Evolutionary conservation across 1,140 invertebrate species (phyloP), one percentile per base, ranked within the genome.

Genomic region (Diorhabda sublineata): DNA sequence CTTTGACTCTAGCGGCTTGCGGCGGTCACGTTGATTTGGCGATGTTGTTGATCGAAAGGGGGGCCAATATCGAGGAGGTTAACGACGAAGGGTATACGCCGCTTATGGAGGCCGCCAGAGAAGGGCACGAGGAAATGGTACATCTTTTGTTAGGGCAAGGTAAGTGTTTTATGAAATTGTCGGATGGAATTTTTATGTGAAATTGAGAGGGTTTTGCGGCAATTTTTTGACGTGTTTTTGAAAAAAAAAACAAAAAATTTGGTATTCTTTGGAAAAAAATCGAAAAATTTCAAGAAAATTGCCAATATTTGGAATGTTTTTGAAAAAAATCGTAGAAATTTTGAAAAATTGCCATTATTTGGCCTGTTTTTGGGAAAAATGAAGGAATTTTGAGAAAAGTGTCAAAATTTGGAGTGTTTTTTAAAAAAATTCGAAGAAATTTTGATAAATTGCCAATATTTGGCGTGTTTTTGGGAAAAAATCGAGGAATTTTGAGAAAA

Each of bases 11-110:
- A 68, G 97, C 97, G 65, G 97, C 98, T 7, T 99, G 98, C 84
- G 97, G 98, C 69, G 98, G 98, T 42, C 98, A 99, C 82, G 95
- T 98, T 45, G 97, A 99, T 80, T 83, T 99, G 69, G 98, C 97
- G 1, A 92, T 94, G 85, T 84, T 99, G 65, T 83, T 99, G 45
- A 91, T 99, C 68, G 97, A 99, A 80, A 86, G 96, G 67, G 97
- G 97, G 69, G 98, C 98, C 26, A 98, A 99, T 81, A 96, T 99
- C 73, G 98, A 99, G 83, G 98, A 99, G 85, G 97, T 94, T 43
- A 99, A 99, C 83, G 97, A 99, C 82, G 98, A 99, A 84, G 97
- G 97, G n/a, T 99, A 99, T 82, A 99, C 97, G 5, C 97, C 97
- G n/a, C 83, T 99, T 56, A 98, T 97, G 95, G 98, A 99, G 85